Percentiles rank a stretch among this genome's conserved stretches.
Evolutionary conservation across 2,797 vertebrate species (phyloP).

Genomic region (Hydrolagus colliei): DNA sequence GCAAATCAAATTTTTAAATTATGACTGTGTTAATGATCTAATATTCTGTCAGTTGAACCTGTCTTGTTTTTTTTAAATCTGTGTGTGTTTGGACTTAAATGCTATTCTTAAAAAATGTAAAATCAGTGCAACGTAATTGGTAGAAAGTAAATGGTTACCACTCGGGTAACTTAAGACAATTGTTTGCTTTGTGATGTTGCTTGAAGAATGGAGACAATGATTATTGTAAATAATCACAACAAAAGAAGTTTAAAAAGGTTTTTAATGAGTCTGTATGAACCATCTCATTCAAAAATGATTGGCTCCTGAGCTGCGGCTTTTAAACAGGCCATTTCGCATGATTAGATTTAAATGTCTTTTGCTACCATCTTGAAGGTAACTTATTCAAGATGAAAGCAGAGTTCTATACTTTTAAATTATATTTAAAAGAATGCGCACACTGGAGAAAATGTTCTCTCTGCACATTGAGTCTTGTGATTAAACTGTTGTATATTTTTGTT

Average conservation of each 20-base stretch:
- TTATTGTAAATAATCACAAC: conserved; percentile 28
- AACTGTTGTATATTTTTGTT: conserved; percentile 29
- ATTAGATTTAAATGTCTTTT: conserved; percentile 31
- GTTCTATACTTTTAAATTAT: conserved; percentile 30
- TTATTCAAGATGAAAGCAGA: conserved; percentile 24
- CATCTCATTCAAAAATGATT: not conserved
- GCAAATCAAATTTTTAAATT: conserved; percentile 9
- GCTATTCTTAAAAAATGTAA: conserved; percentile 6
- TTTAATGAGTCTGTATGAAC: conserved; percentile 23
- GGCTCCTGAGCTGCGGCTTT: not conserved
- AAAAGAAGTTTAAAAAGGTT: not conserved
- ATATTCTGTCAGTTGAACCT: conserved; percentile 27
- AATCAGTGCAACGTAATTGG: conserved; percentile 16
- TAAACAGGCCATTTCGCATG: conserved; percentile 11
- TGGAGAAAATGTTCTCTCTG: conserved; percentile 28
- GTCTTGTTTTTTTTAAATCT: conserved; percentile 4
- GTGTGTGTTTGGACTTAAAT: conserved; percentile 18
- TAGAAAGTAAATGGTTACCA: not conserved
- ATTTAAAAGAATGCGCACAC: conserved; percentile 24
- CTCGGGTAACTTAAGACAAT: not conserved
- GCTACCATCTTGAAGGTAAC: conserved; percentile 18
- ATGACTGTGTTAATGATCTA: not conserved
- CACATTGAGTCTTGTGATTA: conserved; percentile 26
- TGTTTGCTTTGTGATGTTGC: conserved; percentile 16
- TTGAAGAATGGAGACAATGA: conserved; percentile 17